Percentiles rank a stretch among this genome's conserved stretches.
Conservation (phyloP, 1,140 invertebrate genomes). For the Trialeurodes vaporariorum region DNA sequence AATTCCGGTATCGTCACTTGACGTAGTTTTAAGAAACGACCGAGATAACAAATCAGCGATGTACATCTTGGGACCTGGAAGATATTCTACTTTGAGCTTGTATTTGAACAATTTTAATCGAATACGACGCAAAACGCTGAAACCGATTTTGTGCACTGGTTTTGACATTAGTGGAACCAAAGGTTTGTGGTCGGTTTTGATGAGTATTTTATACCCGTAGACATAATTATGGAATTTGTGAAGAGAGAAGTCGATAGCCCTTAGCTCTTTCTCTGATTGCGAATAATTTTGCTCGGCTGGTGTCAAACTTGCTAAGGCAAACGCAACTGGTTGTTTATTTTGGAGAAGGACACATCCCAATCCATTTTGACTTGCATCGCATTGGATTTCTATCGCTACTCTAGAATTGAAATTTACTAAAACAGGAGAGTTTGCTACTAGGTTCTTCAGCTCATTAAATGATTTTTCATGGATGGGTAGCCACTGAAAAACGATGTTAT, state of each 20-base stretch:
- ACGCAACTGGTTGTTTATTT: no score
- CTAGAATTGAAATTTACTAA: no score
- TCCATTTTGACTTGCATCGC: no score
- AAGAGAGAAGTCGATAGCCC: no score
- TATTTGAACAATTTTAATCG: slow-evolving; percentile 33
- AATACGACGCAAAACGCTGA: slow-evolving; percentile 33
- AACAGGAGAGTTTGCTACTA: no score
- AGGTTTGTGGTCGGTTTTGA: slow-evolving; percentile 34
- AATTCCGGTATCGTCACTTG: no score
- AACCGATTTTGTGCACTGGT: slow-evolving; percentile 17
- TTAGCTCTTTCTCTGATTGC: no score
- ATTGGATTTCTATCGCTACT: slow-evolving; percentile 23
- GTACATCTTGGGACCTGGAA: slow-evolving; percentile 26
- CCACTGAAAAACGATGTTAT: slow-evolving; percentile 20
- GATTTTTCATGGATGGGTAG: no score
- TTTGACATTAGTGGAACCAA: slow-evolving; percentile 27
- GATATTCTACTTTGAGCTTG: slow-evolving; percentile 24
- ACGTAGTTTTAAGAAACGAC: no score
- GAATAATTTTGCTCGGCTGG: no score
- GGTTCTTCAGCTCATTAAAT: no score
- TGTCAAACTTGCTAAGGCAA: no score
- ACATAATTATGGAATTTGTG: slow-evolving; percentile 29
- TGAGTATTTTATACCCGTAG: slow-evolving; percentile 23
- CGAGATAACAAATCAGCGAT: slow-evolving; percentile 28
- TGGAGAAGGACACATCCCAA: slow-evolving; percentile 24